phyloP scores from a whole-genome alignment of 2,113 vertebrate genomes.

The Notarius lentiginosus region DNA sequence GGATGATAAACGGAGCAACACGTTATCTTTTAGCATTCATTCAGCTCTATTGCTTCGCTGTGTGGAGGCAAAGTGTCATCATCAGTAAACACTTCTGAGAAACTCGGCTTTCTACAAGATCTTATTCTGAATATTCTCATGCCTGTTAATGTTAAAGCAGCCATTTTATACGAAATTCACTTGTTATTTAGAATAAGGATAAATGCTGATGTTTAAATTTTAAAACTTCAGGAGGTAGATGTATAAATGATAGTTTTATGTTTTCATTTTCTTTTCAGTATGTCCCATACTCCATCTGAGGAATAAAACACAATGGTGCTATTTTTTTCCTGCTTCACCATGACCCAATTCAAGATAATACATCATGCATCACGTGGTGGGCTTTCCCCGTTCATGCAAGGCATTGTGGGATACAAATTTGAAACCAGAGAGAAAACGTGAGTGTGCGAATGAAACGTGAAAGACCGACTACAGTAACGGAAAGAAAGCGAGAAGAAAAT shows the following conservation, averaged over 20 bases:
- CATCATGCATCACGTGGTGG: too few species aligned
- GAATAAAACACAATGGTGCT: not conserved
- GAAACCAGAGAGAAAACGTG: too few species aligned
- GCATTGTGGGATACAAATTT: too few species aligned
- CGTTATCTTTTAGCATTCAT: not conserved
- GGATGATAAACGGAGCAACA: constrained; percentile 22
- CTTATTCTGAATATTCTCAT: not conserved
- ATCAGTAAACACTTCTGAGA: not conserved
- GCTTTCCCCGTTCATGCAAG: too few species aligned
- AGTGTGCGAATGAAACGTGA: too few species aligned
- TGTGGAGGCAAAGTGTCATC: not conserved
- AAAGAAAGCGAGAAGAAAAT: too few species aligned
- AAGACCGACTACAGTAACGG: too few species aligned
- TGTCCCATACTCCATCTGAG: too few species aligned
- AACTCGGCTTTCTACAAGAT: not conserved
- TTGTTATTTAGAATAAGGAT: not conserved
- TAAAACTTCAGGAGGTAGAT: not conserved
- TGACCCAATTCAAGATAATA: too few species aligned
- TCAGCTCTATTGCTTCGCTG: not conserved
- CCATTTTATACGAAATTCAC: not conserved
- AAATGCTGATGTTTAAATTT: not conserved
- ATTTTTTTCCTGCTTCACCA: too few species aligned
- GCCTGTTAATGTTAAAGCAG: not conserved
- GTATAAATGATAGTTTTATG: not conserved
- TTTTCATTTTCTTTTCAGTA: not conserved